Base-by-base conservation (phyloP, 2,888 invertebrate species). In the Polydrusus pterygomalis region DNA sequence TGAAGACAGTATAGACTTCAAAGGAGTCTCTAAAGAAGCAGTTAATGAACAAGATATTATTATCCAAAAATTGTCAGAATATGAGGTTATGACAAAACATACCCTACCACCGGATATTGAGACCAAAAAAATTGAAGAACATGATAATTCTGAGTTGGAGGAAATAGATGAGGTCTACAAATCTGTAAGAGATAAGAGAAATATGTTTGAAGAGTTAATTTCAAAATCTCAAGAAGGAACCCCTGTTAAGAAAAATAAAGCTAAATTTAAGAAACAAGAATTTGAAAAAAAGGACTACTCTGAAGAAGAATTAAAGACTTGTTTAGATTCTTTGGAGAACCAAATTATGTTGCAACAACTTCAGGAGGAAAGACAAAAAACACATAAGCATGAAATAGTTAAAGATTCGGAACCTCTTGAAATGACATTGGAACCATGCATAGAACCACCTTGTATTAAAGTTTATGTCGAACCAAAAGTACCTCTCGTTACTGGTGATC, bases 201-300 rank as follows among this genome's bases (percentile, higher is more conserved):
- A 80, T 56, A 82, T 87, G 82, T 87, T 87, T 77, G 87, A 87
- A 81, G 84, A 87, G 73, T 77, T 87, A 11, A 87, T 87, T 47
- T 85, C 85, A 6, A 85, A 83, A 80, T 85, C 86, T 13, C 83
- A 84, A 65, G 87, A 87, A 79, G 80, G 83, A 18, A 85, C 86
- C 5, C 86, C 87, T 0, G 79, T 79, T 11, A 87, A 83, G 79
- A 85, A 83, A 79, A 63, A 70, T 15, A 56, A 30, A 18, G 60
- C 68, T 54, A 79, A 78, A 64, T 20, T 51, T 18, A 73, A 54
- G 62, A 72, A 20, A 64, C 65, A 70, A 67, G 60, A 69, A 25
- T 68, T 70, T 40, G 56, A 54, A 10, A 74, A 79, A 68, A 80
- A 74, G 58, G 78, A 80, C 25, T 82, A 78, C 40, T 80, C 82